Percentiles rank a stretch among this genome's conserved stretches.
Evolutionary conservation across 2,888 invertebrate genomes (phyloP).

Genomic region (Euproctis similis): DNA sequence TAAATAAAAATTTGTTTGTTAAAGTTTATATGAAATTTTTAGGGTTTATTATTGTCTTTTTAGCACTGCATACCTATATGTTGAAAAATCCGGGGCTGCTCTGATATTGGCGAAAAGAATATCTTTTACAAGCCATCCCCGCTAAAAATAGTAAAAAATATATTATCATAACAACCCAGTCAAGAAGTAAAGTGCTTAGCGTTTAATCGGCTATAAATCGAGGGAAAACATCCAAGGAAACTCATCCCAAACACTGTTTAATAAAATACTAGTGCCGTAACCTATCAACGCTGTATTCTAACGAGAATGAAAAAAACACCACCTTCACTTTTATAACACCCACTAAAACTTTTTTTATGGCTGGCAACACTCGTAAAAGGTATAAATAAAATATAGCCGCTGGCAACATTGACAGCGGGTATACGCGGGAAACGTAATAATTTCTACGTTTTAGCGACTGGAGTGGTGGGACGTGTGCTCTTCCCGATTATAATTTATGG

Average conservation of each 20-base stretch:
- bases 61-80: no score
- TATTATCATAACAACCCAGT: no score
- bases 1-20: no score
- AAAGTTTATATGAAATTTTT: no score
- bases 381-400: conserved; percentile 63
- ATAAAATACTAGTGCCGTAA: conserved; percentile 27
- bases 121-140: no score
- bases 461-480: conserved; percentile 53
- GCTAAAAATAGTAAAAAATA: no score
- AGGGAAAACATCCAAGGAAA: conserved; percentile 5
- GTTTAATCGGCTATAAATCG: conserved; percentile 2
- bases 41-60: no score
- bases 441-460: conserved; percentile 63
- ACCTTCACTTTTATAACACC: conserved; percentile 55
- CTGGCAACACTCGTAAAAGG: conserved; percentile 64
- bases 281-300: conserved; percentile 48
- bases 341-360: conserved; percentile 67
- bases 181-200: no score
- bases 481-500: conserved; percentile 71
- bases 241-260: conserved; percentile 14
- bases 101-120: no score
- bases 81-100: no score
- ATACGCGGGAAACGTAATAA: conserved; percentile 47
- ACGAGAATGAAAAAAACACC: conserved; percentile 31
- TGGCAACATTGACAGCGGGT: conserved; percentile 49